Base-by-base conservation (phyloP, 1,140 invertebrate genomes). In the Dendrolimus punctatus region DNA sequence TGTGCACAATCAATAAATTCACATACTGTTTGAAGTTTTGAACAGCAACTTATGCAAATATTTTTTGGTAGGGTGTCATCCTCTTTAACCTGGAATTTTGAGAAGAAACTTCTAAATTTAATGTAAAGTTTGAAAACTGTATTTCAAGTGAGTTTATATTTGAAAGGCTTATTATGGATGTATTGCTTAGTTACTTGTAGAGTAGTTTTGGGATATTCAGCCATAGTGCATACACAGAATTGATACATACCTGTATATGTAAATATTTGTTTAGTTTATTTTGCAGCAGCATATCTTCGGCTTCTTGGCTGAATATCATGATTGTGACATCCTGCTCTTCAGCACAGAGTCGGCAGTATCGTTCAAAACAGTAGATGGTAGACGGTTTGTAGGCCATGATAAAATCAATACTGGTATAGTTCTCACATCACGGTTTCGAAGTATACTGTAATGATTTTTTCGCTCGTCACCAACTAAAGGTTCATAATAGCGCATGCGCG, bases 61-160 rank as follows among this genome's bases (percentile, higher is more conserved):
- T 81, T 85, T 75, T 88, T 87, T 6, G 86, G 85, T 60, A 88
- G 65, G 55, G 73, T 80, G 46, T 88, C 86, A 63, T 86, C 71
- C 62, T 79, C 71, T 48, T 79, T 73, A 49, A 87, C 75, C 86
- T 88, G 62, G 37, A 79, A 76, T 23, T 23, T 23, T 23, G 23
- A 23, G 23, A 23, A 23, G 23, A 23, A 23, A 23, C 23, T 23
- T 23, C 23, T 23, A 23, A 23, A 23, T 23, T 23, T 2, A 3
- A 23, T 23, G 23, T 23, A 3, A 23, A 23, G 23, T 23, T 23
- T 23, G 1, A 23, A 23, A 23, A 23, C 1, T 23, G 23, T 23
- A 23, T 23, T 23, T 3, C 23, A 23, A 2, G 23, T 23, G 23
- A 23, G 23, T 23, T 23, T 23, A 2, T 3, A 23, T 23, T 23